Percentiles rank a stretch among this genome's conserved stretches.
These are phyloP conservation scores for Zosterops borbonicus DNA, from an alignment of 2,113 vertebrate species.

Conservation along the genomic window DNA sequence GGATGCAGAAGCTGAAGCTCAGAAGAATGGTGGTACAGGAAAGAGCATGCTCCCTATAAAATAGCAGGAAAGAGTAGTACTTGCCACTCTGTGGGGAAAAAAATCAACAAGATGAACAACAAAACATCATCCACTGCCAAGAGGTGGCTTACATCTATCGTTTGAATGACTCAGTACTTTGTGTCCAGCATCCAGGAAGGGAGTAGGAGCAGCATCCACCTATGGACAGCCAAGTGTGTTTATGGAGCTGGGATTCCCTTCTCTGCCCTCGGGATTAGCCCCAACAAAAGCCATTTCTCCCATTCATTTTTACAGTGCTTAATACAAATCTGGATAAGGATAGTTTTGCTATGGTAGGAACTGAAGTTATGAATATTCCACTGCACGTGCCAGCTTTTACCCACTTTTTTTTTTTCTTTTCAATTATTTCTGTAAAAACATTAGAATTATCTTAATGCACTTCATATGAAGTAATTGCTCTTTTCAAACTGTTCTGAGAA, in stretches of 20 bases:
- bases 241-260: not conserved
- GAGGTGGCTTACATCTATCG: not conserved
- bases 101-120: not conserved
- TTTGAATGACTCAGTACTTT: not conserved
- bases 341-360: not conserved
- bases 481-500: not conserved
- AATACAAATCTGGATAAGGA: not conserved
- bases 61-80: not conserved
- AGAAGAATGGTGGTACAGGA: not conserved
- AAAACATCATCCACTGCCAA: not conserved
- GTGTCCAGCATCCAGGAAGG: not conserved
- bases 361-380: not conserved
- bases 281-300: not conserved
- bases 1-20: not conserved
- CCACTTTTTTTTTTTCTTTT: not conserved
- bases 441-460: not conserved
- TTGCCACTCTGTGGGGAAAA: not conserved
- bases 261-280: not conserved
- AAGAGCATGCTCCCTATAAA: not conserved
- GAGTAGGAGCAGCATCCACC: not conserved
- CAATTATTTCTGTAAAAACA: not conserved
- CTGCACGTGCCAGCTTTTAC: not conserved
- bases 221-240: accelerated
- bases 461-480: not conserved
- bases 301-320: not conserved